phyloP scores from a whole-genome alignment of 1,140 invertebrate genomes.

The Nebria ingens region DNA sequence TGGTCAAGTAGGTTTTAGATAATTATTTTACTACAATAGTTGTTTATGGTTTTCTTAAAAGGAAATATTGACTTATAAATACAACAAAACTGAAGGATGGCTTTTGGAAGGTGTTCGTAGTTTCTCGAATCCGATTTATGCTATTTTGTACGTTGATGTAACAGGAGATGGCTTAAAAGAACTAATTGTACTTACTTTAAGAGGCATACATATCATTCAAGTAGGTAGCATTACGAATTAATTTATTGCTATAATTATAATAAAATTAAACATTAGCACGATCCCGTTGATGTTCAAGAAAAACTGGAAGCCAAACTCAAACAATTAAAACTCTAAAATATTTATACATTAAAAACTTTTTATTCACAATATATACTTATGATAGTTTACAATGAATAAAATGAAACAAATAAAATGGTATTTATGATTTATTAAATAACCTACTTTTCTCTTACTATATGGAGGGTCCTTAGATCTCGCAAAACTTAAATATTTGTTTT shows the following conservation, averaged over 20 bases:
- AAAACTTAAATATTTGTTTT: background rate
- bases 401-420: background rate
- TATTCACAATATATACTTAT: constrained; percentile 5
- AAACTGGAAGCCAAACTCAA: constrained; percentile 28
- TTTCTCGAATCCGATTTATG: constrained; percentile 52
- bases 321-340: background rate
- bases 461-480: constrained; percentile 1
- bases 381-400: constrained; percentile 8
- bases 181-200: constrained; percentile 53
- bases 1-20: constrained; percentile 45
- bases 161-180: constrained; percentile 59
- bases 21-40: constrained; percentile 11
- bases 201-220: constrained; percentile 58
- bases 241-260: constrained; percentile 14
- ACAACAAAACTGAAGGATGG: constrained; percentile 35
- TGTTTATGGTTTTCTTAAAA: constrained; percentile 20
- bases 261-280: constrained; percentile 24
- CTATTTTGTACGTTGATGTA: constrained; percentile 52
- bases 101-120: constrained; percentile 37
- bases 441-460: background rate
- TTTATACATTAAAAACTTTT: constrained; percentile 2
- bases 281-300: constrained; percentile 27
- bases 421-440: too few species aligned
- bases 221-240: constrained; percentile 28
- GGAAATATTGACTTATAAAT: constrained; percentile 51